These are phyloP conservation scores for Alauda arvensis DNA, from an alignment of 2,797 vertebrate species.

Conservation along the genomic window DNA sequence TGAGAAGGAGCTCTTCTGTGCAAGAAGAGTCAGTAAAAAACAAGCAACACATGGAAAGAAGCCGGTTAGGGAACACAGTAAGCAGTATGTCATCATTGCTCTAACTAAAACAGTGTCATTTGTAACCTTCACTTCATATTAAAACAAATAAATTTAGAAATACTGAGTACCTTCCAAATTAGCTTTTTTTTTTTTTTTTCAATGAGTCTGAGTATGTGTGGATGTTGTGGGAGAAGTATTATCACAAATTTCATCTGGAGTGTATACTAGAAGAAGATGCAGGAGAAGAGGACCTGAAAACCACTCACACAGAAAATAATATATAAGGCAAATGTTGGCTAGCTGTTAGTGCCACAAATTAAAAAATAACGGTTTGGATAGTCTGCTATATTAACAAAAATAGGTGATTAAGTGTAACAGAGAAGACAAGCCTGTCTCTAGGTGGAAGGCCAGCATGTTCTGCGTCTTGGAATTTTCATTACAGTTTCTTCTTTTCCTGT, in stretches of 20 bases:
- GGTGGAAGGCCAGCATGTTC: background rate
- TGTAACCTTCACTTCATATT: conserved; percentile 21
- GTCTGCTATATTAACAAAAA: background rate
- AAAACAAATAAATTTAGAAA: conserved; percentile 33
- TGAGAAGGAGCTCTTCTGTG: background rate
- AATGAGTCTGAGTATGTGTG: background rate
- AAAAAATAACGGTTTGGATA: background rate
- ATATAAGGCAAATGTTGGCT: background rate
- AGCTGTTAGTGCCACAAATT: background rate
- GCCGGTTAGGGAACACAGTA: background rate
- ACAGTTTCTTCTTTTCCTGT: background rate
- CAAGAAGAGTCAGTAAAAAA: background rate
- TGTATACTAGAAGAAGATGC: background rate
- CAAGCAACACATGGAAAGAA: background rate
- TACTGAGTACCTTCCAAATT: background rate
- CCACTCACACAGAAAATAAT: background rate
- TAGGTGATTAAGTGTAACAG: background rate
- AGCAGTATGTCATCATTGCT: background rate
- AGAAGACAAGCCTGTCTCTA: background rate
- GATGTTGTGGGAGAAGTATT: background rate
- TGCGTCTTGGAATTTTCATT: background rate
- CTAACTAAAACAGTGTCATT: conserved; percentile 12
- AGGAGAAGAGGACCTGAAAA: background rate
- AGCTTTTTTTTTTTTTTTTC: background rate
- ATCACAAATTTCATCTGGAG: conserved; percentile 5